Evolutionary conservation across 2,888 invertebrate species (phyloP).

Genomic region (Chrysodeixis includens): DNA sequence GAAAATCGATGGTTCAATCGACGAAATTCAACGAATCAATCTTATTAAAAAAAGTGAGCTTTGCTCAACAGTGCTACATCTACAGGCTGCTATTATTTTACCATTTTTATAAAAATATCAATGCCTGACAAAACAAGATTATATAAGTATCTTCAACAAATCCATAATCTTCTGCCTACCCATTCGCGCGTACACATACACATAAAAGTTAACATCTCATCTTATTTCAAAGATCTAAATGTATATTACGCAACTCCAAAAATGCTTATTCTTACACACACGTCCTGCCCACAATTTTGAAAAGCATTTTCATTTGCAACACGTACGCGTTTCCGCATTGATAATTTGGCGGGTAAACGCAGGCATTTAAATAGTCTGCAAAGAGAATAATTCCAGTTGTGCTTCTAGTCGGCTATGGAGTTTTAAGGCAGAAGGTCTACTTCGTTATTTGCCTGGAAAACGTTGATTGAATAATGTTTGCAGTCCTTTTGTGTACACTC

Average conservation of each 20-base stretch:
- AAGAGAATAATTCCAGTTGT: constrained; percentile 44
- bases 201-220: constrained; percentile 2
- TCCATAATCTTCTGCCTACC: neutral
- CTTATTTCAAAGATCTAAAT: neutral
- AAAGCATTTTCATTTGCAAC: constrained; percentile 37
- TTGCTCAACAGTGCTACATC: no score
- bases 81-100: no score
- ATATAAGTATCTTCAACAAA: neutral
- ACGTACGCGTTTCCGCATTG: constrained; percentile 45
- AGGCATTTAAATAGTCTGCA: constrained; percentile 48
- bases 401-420: constrained; percentile 9
- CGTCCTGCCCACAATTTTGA: constrained; percentile 13
- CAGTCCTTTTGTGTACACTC: no score
- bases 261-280: constrained; percentile 7
- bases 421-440: constrained; percentile 7
- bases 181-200: neutral
- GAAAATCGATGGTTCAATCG: no score
- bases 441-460: neutral
- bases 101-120: no score
- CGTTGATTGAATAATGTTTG: no score
- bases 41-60: no score
- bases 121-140: no score
- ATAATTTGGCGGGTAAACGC: constrained; percentile 46
- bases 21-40: no score
- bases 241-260: neutral